These are phyloP conservation scores for Silurus lanzhouensis DNA, from an alignment of 2,797 vertebrate genomes.

Conservation along the genomic window DNA sequence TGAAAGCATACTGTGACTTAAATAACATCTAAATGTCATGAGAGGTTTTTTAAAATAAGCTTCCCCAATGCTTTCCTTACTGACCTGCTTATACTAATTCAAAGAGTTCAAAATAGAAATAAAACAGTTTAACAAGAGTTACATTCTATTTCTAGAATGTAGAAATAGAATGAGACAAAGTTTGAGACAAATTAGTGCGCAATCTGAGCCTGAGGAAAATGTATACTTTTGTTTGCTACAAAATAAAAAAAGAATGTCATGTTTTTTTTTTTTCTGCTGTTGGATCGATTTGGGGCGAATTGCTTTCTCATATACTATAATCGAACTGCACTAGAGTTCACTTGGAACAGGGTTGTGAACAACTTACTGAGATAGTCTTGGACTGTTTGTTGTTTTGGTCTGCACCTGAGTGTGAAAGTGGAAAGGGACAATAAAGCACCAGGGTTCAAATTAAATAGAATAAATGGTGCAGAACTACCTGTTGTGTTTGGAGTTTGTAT, in stretches of 20 bases:
- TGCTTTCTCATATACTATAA: neutral
- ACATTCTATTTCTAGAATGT: neutral
- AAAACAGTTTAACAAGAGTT: neutral
- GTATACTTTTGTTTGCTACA: neutral
- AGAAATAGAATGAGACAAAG: no score
- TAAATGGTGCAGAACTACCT: neutral
- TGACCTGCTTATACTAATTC: slow-evolving; percentile 11
- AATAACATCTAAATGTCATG: slow-evolving; percentile 24
- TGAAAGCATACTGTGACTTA: slow-evolving; percentile 12
- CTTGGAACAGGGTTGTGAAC: neutral
- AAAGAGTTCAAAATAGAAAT: slow-evolving; percentile 3
- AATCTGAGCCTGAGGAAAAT: neutral
- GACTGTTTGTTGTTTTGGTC: neutral
- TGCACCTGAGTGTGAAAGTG: neutral
- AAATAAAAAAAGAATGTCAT: neutral
- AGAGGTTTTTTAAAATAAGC: neutral
- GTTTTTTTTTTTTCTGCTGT: neutral
- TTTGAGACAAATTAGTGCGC: neutral
- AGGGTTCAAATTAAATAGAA: neutral
- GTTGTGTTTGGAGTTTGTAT: slow-evolving; percentile 7
- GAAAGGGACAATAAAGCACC: neutral
- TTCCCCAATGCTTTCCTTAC: slow-evolving; percentile 9
- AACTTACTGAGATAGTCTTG: neutral
- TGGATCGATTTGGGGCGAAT: neutral
- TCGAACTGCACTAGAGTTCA: neutral